Evolutionary conservation across 2,113 vertebrate genomes (phyloP).

Genomic region (Epinephelus moara): DNA sequence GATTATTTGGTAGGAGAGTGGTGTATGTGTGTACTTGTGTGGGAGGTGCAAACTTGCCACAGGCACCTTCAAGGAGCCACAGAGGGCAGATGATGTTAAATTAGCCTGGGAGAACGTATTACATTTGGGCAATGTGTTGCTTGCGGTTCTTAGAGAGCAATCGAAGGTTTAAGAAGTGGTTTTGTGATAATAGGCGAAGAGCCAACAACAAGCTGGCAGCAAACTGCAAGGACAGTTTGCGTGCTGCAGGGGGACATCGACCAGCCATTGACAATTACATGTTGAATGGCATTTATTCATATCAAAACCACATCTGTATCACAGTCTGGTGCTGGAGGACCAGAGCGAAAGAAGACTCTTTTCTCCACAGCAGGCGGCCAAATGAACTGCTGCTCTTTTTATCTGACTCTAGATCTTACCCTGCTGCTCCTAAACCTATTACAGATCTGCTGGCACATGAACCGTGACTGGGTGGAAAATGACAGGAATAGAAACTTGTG

Average conservation of each 20-base stretch:
- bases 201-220: slow-evolving; percentile 39
- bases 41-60: slow-evolving; percentile 6
- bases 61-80: slow-evolving; percentile 30
- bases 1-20: slow-evolving; percentile 2
- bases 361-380: neutral
- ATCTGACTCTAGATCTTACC: neutral
- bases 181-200: slow-evolving; percentile 31
- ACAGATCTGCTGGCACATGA: slow-evolving; percentile 5
- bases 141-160: neutral
- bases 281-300: neutral
- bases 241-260: neutral
- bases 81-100: slow-evolving; percentile 33
- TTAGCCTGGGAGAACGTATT: slow-evolving; percentile 17
- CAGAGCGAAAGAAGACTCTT: neutral
- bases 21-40: slow-evolving; percentile 1
- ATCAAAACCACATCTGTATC: slow-evolving; percentile 19
- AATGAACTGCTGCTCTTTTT: neutral
- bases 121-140: slow-evolving; percentile 29
- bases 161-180: slow-evolving; percentile 23
- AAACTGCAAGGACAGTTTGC: slow-evolving; percentile 8
- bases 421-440: slow-evolving; percentile 18
- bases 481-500: neutral
- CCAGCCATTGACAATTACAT: neutral
- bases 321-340: neutral
- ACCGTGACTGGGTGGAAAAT: neutral